Percentiles rank a stretch among this genome's conserved stretches.
Evolutionary conservation across 1,140 invertebrate species (phyloP).

Genomic region (Diuraphis noxia): DNA sequence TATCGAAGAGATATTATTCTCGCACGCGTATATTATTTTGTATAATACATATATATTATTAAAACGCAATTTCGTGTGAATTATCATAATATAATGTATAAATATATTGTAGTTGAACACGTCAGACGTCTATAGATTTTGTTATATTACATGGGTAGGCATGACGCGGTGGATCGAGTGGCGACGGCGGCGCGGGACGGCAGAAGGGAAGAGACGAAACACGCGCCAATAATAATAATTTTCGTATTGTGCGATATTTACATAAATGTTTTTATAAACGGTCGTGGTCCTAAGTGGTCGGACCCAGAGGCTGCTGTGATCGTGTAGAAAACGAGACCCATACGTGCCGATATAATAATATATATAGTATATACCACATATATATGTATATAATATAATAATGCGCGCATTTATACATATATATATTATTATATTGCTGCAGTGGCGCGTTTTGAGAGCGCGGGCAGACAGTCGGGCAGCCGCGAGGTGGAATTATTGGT

Average conservation of each 20-base stretch:
- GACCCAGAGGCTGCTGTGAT: neutral
- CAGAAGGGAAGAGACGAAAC: neutral
- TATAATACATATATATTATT: conserved; percentile 13
- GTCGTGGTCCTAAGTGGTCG: conserved; percentile 13
- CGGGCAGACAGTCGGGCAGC: neutral
- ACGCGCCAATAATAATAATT: neutral
- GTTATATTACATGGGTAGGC: neutral
- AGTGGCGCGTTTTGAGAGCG: too few species aligned
- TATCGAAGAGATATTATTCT: neutral
- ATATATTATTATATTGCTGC: too few species aligned
- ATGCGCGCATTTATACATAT: neutral
- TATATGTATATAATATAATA: neutral
- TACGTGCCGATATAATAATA: neutral
- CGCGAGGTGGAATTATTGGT: conserved; percentile 27
- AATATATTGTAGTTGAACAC: neutral
- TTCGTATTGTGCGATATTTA: conserved; percentile 21
- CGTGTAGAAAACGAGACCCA: neutral
- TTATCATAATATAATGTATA: neutral
- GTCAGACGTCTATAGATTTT: neutral
- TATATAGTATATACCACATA: neutral
- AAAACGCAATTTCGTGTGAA: neutral
- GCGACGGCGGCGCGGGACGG: too few species aligned
- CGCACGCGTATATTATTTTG: neutral
- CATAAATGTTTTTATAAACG: conserved; percentile 21
- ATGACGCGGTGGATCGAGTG: neutral